phyloP scores from a whole-genome alignment of 2,113 vertebrate genomes.

The Bucco capensis region DNA sequence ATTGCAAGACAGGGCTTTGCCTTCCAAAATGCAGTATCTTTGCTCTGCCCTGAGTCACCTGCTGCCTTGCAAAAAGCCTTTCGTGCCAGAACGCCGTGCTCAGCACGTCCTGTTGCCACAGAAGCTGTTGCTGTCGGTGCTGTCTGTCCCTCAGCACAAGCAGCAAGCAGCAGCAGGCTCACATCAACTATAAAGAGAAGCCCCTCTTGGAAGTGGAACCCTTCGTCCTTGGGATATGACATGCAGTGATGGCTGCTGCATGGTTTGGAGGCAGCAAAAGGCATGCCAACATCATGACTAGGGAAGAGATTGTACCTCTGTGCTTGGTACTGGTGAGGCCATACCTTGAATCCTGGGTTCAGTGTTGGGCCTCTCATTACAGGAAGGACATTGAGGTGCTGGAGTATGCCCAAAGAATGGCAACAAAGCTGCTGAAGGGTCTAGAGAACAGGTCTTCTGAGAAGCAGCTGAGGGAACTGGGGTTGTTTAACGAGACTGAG shows the following conservation, averaged over 20 bases:
- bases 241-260: slow-evolving; percentile 12
- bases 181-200: background rate
- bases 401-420: too few species aligned
- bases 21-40: background rate
- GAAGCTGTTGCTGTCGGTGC: background rate
- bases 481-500: too few species aligned
- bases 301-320: too few species aligned
- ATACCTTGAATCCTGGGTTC: too few species aligned
- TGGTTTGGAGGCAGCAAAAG: slow-evolving; percentile 44
- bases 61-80: background rate
- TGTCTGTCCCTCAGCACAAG: background rate
- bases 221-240: background rate
- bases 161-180: fast-evolving
- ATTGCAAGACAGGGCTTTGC: background rate
- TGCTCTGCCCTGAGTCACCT: fast-evolving
- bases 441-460: too few species aligned
- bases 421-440: too few species aligned
- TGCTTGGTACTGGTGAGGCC: too few species aligned
- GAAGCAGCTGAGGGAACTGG: too few species aligned
- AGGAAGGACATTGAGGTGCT: too few species aligned
- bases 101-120: fast-evolving
- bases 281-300: background rate
- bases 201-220: background rate
- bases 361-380: too few species aligned
- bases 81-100: fast-evolving